Evolutionary conservation across 2,113 vertebrate genomes (phyloP).

Genomic region (Gobius niger): DNA sequence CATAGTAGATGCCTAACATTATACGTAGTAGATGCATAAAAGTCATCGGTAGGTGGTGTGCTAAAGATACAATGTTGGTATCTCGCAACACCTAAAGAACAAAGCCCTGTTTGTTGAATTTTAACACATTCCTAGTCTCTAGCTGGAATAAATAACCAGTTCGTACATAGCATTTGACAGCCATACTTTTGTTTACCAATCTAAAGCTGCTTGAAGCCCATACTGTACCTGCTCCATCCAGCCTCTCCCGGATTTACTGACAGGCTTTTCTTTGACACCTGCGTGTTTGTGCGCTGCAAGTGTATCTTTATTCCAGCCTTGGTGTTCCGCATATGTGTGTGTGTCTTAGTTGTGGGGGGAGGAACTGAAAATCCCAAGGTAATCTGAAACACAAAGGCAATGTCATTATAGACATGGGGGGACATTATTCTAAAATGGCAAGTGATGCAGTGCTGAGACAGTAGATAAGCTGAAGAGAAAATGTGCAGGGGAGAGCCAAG

Average conservation of each 20-base stretch:
- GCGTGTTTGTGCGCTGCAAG: conserved; percentile 34
- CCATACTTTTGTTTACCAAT: background rate
- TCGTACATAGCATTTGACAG: conserved; percentile 7
- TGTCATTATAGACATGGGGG: conserved; percentile 80
- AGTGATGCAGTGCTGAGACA: conserved; percentile 75
- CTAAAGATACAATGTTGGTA: background rate
- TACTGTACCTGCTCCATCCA: conserved; percentile 17
- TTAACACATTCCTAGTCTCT: conserved; percentile 1
- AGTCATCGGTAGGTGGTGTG: background rate
- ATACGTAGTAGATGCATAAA: background rate
- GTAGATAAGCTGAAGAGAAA: conserved; percentile 79
- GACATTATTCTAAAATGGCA: conserved; percentile 80
- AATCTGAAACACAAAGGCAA: conserved; percentile 78
- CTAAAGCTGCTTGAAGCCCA: conserved; percentile 18
- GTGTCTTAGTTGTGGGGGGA: conserved; percentile 35
- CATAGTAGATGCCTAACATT: background rate
- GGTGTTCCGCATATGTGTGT: conserved; percentile 13
- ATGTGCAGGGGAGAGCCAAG: conserved; percentile 66
- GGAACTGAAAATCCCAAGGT: conserved; percentile 70
- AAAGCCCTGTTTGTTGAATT: background rate
- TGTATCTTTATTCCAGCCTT: conserved; percentile 51
- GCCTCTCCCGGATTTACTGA: conserved; percentile 39
- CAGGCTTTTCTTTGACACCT: conserved; percentile 46
- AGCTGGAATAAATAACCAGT: conserved; percentile 6
- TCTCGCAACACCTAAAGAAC: background rate